phyloP scores from a whole-genome alignment of 2,113 vertebrate genomes.

The Gallinago media region DNA sequence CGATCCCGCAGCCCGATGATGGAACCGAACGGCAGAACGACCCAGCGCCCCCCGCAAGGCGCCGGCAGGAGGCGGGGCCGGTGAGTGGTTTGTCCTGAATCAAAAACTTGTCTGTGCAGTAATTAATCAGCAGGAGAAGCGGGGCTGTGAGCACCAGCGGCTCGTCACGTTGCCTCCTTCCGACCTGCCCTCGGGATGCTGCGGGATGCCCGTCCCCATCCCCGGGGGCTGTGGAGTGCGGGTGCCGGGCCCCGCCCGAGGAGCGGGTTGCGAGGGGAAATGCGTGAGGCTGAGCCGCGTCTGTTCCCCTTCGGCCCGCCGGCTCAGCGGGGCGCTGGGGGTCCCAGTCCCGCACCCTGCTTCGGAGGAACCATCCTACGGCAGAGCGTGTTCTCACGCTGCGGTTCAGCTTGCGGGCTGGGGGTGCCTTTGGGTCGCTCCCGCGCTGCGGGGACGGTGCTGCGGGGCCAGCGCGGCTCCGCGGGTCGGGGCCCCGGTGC shows the following conservation, averaged over 20 bases:
- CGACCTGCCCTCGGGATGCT: accelerated
- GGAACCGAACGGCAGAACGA: too few relatives aligned
- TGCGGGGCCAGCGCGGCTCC: neutral
- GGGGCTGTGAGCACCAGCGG: neutral
- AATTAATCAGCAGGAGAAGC: neutral
- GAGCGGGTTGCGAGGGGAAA: accelerated
- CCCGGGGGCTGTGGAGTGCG: neutral
- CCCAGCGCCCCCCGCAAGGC: accelerated
- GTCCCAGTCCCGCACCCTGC: accelerated
- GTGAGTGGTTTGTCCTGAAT: neutral
- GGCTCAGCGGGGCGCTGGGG: accelerated
- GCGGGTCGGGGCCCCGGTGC: too few relatives aligned
- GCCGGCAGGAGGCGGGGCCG: neutral
- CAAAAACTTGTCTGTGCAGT: neutral
- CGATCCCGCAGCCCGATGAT: neutral
- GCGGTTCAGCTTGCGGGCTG: neutral
- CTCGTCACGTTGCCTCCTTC: neutral
- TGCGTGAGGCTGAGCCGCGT: accelerated
- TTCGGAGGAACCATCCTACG: accelerated
- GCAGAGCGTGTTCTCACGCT: accelerated
- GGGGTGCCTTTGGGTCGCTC: neutral
- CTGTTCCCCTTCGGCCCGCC: accelerated
- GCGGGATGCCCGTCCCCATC: neutral
- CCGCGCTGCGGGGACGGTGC: neutral
- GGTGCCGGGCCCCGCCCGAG: too few relatives aligned